A percentile compares a stretch with the other conserved stretches of the same genome.
phyloP scores from a whole-genome alignment of 1,140 invertebrate species.

The Bradysia coprophila region DNA sequence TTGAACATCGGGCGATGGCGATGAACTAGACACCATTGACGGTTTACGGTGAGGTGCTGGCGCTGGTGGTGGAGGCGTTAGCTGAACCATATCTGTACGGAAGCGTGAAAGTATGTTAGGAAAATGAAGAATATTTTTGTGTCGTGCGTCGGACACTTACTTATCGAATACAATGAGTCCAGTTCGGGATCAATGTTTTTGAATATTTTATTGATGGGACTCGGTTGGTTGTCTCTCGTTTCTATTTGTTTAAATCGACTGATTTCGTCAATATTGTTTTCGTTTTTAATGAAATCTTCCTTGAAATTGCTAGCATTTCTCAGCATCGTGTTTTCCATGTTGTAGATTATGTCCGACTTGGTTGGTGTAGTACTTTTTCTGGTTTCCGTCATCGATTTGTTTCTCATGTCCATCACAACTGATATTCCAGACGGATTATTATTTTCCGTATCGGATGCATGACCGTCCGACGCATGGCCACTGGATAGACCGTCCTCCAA shows the following conservation, averaged over 20 bases:
- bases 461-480: conserved; percentile 32
- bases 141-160: conserved; percentile 10
- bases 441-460: conserved; percentile 82
- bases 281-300: background rate
- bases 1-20: conserved; percentile 10
- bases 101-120: background rate
- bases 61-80: conserved; percentile 18
- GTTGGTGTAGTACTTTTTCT: background rate
- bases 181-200: conserved; percentile 23
- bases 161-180: conserved; percentile 22
- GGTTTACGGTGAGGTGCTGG: conserved; percentile 21
- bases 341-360: background rate
- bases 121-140: background rate
- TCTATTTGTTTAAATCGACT: too few species aligned
- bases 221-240: conserved; percentile 19
- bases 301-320: background rate
- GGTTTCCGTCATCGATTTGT: background rate
- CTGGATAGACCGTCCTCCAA: conserved; percentile 84
- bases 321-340: background rate
- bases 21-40: background rate
- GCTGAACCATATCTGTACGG: background rate
- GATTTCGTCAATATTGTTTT: conserved; percentile 21
- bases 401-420: background rate
- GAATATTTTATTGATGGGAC: conserved; percentile 21
- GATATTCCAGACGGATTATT: conserved; percentile 23